Conservation (phyloP, 2,113 vertebrate species). For the Limnothrissa miodon region DNA sequence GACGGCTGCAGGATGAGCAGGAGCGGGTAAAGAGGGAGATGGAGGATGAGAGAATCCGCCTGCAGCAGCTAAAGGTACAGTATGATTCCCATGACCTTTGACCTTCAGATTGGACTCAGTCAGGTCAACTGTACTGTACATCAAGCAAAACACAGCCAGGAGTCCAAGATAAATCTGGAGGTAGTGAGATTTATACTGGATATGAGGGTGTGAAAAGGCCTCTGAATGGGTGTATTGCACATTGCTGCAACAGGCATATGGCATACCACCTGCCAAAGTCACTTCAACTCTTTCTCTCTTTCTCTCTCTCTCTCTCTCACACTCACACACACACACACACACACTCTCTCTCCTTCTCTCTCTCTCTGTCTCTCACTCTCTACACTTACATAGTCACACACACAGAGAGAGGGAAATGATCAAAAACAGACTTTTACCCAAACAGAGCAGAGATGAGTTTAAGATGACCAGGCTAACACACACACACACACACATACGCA, state of each 20-base stretch:
- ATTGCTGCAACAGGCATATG: neutral
- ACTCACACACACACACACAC: neutral
- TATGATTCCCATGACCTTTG: constrained; percentile 18
- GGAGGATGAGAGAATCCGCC: constrained; percentile 81
- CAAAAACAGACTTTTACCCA: no score
- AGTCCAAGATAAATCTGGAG: neutral
- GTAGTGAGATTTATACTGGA: neutral
- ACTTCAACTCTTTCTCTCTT: neutral
- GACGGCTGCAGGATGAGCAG: constrained; percentile 77
- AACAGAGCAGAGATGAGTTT: no score
- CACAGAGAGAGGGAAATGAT: no score
- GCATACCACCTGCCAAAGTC: neutral
- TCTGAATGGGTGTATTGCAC: neutral
- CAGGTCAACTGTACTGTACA: neutral
- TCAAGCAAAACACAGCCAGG: neutral
- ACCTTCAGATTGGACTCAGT: neutral
- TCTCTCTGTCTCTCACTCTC: neutral
- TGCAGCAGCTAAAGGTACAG: constrained; percentile 85
- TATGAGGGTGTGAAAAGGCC: neutral
- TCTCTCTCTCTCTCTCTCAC: no score
- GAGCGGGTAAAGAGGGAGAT: constrained; percentile 74
- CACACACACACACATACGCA: constrained; percentile 21
- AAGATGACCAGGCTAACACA: no score
- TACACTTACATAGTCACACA: neutral
- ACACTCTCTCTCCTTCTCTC: neutral